Evolutionary conservation across 2,888 invertebrate genomes (phyloP).

Genomic region (Chloroclysta siterata): DNA sequence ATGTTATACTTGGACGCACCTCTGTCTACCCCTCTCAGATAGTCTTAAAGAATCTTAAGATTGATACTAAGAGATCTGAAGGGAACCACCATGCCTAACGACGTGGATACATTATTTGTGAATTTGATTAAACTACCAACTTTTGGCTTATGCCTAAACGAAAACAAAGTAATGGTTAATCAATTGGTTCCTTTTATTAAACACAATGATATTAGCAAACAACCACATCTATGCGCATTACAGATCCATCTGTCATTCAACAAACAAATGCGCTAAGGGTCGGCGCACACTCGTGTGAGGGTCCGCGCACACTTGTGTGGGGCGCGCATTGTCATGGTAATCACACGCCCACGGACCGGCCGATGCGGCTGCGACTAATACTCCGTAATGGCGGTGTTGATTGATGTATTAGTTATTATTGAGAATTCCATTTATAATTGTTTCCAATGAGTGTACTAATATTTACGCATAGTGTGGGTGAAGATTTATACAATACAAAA

Average conservation of each 20-base stretch:
- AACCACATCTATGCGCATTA: conserved; percentile 17
- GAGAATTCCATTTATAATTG: conserved; percentile 6
- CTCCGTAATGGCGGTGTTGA: conserved; percentile 20
- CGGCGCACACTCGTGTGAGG: conserved; percentile 6
- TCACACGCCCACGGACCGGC: conserved; percentile 23
- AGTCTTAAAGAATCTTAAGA: too few species aligned
- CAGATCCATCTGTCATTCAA: conserved; percentile 30
- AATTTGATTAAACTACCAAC: not conserved
- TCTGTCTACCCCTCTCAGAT: too few species aligned
- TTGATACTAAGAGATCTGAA: too few species aligned
- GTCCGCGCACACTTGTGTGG: not conserved
- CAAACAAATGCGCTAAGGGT: conserved; percentile 27
- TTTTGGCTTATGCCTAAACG: not conserved
- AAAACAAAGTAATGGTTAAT: not conserved
- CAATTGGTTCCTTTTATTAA: conserved; percentile 5
- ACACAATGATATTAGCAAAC: conserved; percentile 16
- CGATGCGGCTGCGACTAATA: conserved; percentile 23
- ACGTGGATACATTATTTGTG: too few species aligned
- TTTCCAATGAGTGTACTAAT: not conserved
- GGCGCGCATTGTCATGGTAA: conserved; percentile 30
- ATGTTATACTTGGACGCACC: too few species aligned
- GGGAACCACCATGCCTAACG: too few species aligned
- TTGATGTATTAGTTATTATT: conserved; percentile 23
- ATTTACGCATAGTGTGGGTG: not conserved
- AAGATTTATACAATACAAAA: too few species aligned